These are phyloP conservation scores for Drosophila bunnanda DNA, from an alignment of 2,888 invertebrate species.

Conservation along the genomic window DNA sequence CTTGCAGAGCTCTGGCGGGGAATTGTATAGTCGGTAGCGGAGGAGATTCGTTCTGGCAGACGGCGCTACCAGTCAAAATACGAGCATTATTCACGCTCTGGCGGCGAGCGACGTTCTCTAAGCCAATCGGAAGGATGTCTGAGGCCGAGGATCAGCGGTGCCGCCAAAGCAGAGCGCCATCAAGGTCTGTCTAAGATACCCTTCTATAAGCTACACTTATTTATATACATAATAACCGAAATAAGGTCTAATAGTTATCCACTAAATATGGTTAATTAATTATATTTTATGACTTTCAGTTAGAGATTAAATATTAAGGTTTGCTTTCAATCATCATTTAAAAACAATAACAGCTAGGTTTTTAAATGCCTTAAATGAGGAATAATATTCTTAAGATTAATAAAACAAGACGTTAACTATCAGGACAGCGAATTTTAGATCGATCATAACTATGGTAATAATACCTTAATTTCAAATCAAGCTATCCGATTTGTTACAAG, in stretches of 20 bases:
- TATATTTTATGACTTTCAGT: not conserved
- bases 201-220: not conserved
- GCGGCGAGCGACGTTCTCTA: constrained; percentile 41
- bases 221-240: not conserved
- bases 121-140: constrained; percentile 80
- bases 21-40: not conserved
- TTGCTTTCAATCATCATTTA: not conserved
- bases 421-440: no score
- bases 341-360: not conserved
- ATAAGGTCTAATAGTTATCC: no score
- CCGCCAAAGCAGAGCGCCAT: constrained; percentile 34
- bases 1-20: not conserved
- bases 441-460: no score
- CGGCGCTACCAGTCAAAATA: constrained; percentile 63
- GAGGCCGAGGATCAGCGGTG: constrained; percentile 60
- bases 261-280: not conserved
- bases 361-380: not conserved
- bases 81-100: constrained; percentile 73
- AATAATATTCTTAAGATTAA: no score
- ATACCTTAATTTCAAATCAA: no score
- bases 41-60: constrained; percentile 36
- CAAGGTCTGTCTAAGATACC: constrained; percentile 36
- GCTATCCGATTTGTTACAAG: no score
- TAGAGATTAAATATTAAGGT: not conserved
- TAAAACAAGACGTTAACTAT: no score